phyloP scores from a whole-genome alignment of 1,140 invertebrate genomes.

The Pararge aegeria region DNA sequence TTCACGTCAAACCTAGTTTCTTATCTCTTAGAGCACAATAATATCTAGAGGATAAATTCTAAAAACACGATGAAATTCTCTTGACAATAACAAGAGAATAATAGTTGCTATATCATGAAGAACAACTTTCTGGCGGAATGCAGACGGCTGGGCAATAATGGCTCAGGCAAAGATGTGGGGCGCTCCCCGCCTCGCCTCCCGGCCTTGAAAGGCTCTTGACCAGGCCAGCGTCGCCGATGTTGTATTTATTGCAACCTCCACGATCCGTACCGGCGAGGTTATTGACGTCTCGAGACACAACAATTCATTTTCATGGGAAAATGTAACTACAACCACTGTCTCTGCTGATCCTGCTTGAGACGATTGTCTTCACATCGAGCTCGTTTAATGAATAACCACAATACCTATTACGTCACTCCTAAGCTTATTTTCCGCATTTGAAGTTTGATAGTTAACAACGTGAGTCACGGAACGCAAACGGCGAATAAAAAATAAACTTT shows the following conservation, averaged over 20 bases:
- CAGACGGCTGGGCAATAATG: slow-evolving; percentile 54
- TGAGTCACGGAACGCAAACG: slow-evolving; percentile 64
- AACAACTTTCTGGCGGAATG: slow-evolving; percentile 50
- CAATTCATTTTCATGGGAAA: slow-evolving; percentile 61
- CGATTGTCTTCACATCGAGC: slow-evolving; percentile 70
- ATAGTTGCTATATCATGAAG: too few relatives aligned
- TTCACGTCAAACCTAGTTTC: background rate
- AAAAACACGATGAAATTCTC: too few relatives aligned
- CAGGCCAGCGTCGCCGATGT: slow-evolving; percentile 71
- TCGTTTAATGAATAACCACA: slow-evolving; percentile 71
- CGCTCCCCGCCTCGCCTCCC: slow-evolving; percentile 72
- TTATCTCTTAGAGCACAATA: background rate
- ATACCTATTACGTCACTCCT: slow-evolving; percentile 75
- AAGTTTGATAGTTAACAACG: slow-evolving; percentile 65
- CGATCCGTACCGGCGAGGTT: slow-evolving; percentile 76
- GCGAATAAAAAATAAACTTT: background rate
- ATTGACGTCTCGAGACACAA: slow-evolving; percentile 67
- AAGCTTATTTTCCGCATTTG: slow-evolving; percentile 71
- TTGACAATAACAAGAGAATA: too few relatives aligned
- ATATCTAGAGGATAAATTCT: too few relatives aligned
- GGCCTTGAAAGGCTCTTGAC: slow-evolving; percentile 79
- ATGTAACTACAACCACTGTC: slow-evolving; percentile 37
- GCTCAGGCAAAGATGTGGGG: slow-evolving; percentile 60
- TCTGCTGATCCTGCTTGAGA: slow-evolving; percentile 64
- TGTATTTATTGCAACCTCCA: slow-evolving; percentile 78